These are phyloP conservation scores for Exocentrus adspersus DNA, from an alignment of 2,888 invertebrate genomes.

Conservation along the genomic window DNA sequence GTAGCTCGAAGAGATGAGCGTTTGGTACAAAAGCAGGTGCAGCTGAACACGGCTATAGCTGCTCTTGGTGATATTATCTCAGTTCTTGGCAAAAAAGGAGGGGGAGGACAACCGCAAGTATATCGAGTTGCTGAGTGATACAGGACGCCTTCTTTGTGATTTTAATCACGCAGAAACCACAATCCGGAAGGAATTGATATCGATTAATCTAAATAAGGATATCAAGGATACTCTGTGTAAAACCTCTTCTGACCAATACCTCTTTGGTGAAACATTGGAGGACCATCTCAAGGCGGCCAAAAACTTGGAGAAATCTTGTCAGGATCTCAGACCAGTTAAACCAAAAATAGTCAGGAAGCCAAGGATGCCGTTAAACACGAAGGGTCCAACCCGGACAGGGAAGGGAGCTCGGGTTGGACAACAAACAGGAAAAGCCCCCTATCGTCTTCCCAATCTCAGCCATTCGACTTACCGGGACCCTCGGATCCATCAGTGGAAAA, in stretches of 20 bases:
- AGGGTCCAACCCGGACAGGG: neutral
- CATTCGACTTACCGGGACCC: neutral
- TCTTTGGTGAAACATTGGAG: constrained; percentile 25
- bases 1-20: constrained; percentile 21
- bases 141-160: constrained; percentile 24
- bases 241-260: constrained; percentile 20
- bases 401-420: constrained; percentile 9
- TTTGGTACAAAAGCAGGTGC: constrained; percentile 20
- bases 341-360: neutral
- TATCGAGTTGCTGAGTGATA: constrained; percentile 22
- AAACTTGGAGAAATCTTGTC: constrained; percentile 20
- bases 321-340: constrained; percentile 21
- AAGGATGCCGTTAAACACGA: neutral
- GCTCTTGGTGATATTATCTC: constrained; percentile 21
- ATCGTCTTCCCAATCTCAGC: neutral
- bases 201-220: constrained; percentile 24
- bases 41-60: constrained; percentile 25
- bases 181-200: constrained; percentile 23
- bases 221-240: constrained; percentile 23
- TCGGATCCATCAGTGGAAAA: neutral
- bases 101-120: constrained; percentile 7
- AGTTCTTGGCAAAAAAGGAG: constrained; percentile 15
- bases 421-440: neutral
- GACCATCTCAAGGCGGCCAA: constrained; percentile 27
- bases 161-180: constrained; percentile 24